Evolutionary conservation across 2,797 vertebrate species (phyloP), one percentile per base, ranked within the genome.

Genomic region (Clarias laeviceps): DNA sequence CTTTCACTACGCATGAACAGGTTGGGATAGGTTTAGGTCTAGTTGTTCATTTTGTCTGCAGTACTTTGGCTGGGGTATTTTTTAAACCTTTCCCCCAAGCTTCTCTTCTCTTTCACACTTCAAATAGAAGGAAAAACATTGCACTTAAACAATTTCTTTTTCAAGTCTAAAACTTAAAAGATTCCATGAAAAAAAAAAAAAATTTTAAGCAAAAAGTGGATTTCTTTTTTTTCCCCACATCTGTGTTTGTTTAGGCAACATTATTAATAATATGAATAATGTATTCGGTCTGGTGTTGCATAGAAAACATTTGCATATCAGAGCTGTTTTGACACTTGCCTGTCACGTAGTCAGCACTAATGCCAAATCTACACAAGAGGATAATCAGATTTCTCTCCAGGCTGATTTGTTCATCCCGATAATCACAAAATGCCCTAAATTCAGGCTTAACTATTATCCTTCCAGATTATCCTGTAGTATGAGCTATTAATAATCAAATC

Each of bases 301-400:
- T 34, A 6, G 15, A 34, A 34, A 18, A 20, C 3, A 40, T 37
- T 22, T 70, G 68, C 68, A 22, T 11, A 70, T 24, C 32, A 3
- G 17, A 68, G 66, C 66, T 5, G 32, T 68, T 68, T 68, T 34
- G 66, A 68, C 17, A 68, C 69, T 72, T 72, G 12, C 40, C 24
- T 50, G 70, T 50, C 72, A 56, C 72, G 29, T 50, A 56, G 15
- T 56, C 27, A 56, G 56, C n/a, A 76, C n/a, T 76, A 76, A 76
- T 29, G 50, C 50, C 50, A 57, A 17, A 56, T 56, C 45, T 17
- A 29, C 50, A 76, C n/a, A 57, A 76, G 3, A 29, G 27, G 15
- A 54, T 74, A 27, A 73, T 54, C 45, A 29, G 72, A 74, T 72
- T n/a, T 0, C 27, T 77, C 34, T 59, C 3, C 22, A 78, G 29